These are phyloP conservation scores for Anagrus nilaparvatae DNA, from an alignment of 1,140 invertebrate genomes.

Conservation along the genomic window DNA sequence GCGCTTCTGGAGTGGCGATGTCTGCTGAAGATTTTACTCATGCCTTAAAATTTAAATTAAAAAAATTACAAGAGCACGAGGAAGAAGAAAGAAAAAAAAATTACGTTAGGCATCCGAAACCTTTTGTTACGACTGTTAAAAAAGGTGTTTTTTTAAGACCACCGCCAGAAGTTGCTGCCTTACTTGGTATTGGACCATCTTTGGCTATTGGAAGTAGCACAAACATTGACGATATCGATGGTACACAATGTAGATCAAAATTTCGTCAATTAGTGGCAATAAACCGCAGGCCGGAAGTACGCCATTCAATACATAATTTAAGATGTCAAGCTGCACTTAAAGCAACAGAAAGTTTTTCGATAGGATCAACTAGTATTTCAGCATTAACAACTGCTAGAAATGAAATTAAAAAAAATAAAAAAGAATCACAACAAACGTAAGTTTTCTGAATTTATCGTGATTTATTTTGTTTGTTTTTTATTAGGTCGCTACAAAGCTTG, in stretches of 20 bases:
- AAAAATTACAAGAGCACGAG: slow-evolving; percentile 49
- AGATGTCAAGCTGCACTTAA: slow-evolving; percentile 31
- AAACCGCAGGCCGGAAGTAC: slow-evolving; percentile 25
- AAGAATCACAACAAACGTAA: slow-evolving; percentile 6
- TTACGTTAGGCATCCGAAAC: slow-evolving; percentile 26
- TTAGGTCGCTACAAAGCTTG: too few species aligned
- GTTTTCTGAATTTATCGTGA: neutral
- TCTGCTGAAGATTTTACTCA: slow-evolving; percentile 48
- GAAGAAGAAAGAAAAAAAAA: slow-evolving; percentile 27
- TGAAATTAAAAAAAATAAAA: neutral
- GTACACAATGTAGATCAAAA: slow-evolving; percentile 17
- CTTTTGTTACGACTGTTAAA: slow-evolving; percentile 70
- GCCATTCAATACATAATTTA: slow-evolving; percentile 31
- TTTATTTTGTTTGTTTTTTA: neutral
- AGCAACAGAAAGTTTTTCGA: slow-evolving; percentile 31
- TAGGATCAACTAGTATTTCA: slow-evolving; percentile 15
- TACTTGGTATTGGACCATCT: slow-evolving; percentile 46
- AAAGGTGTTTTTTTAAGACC: slow-evolving; percentile 67
- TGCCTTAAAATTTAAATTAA: slow-evolving; percentile 52
- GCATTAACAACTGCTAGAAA: neutral
- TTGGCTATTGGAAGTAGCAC: slow-evolving; percentile 20
- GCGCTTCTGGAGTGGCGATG: too few species aligned
- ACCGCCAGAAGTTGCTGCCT: slow-evolving; percentile 56
- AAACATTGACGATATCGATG: slow-evolving; percentile 19
- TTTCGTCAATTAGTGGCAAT: slow-evolving; percentile 32